Base-by-base conservation (phyloP, 1,140 invertebrate species). In the Drosophila ironensis region DNA sequence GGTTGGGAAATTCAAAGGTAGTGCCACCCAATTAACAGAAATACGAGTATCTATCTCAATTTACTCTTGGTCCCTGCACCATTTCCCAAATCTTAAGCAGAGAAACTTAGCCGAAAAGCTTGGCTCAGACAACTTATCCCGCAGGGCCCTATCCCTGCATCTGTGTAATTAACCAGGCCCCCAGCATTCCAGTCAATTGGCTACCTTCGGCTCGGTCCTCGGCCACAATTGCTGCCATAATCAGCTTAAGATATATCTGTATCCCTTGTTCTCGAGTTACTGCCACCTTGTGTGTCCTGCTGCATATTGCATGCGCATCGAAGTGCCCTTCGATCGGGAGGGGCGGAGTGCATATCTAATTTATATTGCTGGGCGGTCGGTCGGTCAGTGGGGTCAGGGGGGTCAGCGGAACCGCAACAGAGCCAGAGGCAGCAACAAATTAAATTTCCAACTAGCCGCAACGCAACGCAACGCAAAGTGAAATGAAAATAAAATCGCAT, bases 401-500 rank as follows among this genome's bases (percentile, higher is more conserved):
- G 3, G 9, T 2, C 8, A 11, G 11, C 11, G 66, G 27, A 44
- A 25, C 64, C 45, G 46, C 46, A 63, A 48, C 40, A 63, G 42
- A 64, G 35, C 35, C 38, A 48, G 72, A 35, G 46, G 35, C 37
- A 56, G 60, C 53, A 70, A 71, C 72, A 64, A 73, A 70, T 82
- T 77, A 52, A 72, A 77, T 72, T 77, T 76, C 40, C 59, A 71
- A 38, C 60, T 64, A 77, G 66, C 73, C 73, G 73, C 73, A 77
- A 67, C 60, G 67, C 56, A 56, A 75, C 60, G 67, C 73, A 77
- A 60, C 60, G 67, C 57, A 56, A 76, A 82, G 54, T 75, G 60
- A 67, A 82, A 76, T 68, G 69, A 64, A 73, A 77, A 67, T 73
- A 84, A 77, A 76, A 60, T 81, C 72, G 57, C 77, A 82, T 69